Conservation (phyloP, 1,140 invertebrate genomes). For the Venustaconcha ellipsiformis region DNA sequence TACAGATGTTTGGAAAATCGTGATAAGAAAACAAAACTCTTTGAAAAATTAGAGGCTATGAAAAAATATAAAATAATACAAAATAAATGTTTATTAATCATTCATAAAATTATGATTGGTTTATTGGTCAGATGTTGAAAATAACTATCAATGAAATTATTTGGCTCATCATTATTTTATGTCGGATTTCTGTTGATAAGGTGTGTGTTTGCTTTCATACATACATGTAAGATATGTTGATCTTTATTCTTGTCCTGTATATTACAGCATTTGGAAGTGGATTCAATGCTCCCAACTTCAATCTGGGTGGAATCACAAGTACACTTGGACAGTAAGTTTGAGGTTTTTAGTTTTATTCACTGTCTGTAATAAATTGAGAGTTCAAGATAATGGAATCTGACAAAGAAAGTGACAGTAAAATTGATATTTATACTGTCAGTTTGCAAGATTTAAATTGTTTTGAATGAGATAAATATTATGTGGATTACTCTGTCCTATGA, state of each 20-base stretch:
- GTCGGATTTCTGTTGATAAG: not conserved
- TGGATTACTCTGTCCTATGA: slow-evolving; percentile 7
- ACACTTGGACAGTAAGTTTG: slow-evolving; percentile 58
- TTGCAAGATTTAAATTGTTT: not conserved
- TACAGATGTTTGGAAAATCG: too few species aligned
- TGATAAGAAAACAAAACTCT: too few species aligned
- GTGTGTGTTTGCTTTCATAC: not conserved
- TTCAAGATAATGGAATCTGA: not conserved
- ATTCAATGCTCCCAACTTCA: slow-evolving; percentile 35
- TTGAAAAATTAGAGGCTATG: not conserved
- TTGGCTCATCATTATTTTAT: not conserved
- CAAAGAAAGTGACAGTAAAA: not conserved
- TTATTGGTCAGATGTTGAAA: slow-evolving; percentile 1
- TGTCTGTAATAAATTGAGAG: slow-evolving; percentile 5
- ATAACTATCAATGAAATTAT: not conserved
- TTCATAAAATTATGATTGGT: slow-evolving; percentile 2
- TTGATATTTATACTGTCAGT: not conserved
- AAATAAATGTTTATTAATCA: slow-evolving; percentile 3
- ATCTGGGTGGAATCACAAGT: slow-evolving; percentile 39
- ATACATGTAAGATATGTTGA: not conserved
- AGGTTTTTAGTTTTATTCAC: slow-evolving; percentile 10
- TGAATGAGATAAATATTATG: not conserved
- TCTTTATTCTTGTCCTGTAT: slow-evolving; percentile 3
- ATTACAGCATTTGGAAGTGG: slow-evolving; percentile 57
- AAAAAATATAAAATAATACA: not conserved